phyloP scores from a whole-genome alignment of 2,797 vertebrate genomes.

The Rallus crepitans region DNA sequence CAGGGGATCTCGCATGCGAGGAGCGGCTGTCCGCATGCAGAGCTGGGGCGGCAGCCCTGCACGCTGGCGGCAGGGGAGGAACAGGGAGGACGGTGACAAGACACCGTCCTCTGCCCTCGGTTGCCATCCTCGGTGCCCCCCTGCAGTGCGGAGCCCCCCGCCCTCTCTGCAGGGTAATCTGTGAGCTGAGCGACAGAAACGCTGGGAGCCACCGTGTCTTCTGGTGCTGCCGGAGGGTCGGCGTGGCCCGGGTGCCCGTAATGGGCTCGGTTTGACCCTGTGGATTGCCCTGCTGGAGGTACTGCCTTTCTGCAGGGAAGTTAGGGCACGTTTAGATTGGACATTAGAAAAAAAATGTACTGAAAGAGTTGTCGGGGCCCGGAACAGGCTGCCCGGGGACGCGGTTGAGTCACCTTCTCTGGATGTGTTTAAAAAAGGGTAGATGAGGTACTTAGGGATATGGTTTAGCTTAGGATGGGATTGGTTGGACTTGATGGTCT shows the following conservation, averaged over 20 bases:
- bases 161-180: background rate
- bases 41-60: accelerated
- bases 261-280: accelerated
- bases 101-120: background rate
- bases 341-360: too few species aligned
- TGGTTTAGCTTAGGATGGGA: too few species aligned
- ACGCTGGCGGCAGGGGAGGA: accelerated
- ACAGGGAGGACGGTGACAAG: background rate
- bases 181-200: accelerated
- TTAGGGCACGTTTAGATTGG: too few species aligned
- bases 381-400: too few species aligned
- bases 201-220: accelerated
- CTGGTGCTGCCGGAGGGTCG: background rate
- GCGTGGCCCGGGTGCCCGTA: accelerated
- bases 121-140: accelerated
- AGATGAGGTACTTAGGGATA: too few species aligned
- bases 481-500: too few species aligned
- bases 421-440: too few species aligned
- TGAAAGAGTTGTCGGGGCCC: too few species aligned
- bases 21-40: accelerated
- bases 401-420: too few species aligned
- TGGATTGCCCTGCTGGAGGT: background rate
- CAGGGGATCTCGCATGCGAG: background rate
- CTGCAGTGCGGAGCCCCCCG: background rate
- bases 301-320: background rate